Conservation (phyloP, 2,113 vertebrate species). For the Osmerus eperlanus region DNA sequence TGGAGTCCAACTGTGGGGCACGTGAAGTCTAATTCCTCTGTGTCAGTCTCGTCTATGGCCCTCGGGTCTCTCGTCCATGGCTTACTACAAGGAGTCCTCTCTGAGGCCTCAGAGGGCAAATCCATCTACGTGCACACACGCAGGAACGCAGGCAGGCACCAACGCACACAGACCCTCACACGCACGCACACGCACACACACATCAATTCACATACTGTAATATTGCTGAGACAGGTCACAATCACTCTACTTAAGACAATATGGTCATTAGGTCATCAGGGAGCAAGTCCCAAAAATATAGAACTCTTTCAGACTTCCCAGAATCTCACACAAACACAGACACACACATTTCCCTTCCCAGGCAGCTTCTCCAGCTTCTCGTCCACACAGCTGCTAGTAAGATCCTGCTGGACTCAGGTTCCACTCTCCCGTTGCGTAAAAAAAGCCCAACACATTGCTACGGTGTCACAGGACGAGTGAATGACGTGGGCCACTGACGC, state of each 20-base stretch:
- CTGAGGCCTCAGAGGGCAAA: not conserved
- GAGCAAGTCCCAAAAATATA: not conserved
- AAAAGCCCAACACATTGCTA: slow-evolving; percentile 74
- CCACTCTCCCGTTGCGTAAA: slow-evolving; percentile 70
- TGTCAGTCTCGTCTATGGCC: too few species aligned
- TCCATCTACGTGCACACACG: not conserved
- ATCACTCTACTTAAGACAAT: slow-evolving; percentile 1
- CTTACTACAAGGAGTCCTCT: too few species aligned
- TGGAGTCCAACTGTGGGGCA: too few species aligned
- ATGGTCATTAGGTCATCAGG: not conserved
- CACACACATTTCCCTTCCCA: slow-evolving; percentile 38
- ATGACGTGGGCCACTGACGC: slow-evolving; percentile 67
- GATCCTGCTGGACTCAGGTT: slow-evolving; percentile 68
- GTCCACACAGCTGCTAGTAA: slow-evolving; percentile 61
- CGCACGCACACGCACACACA: slow-evolving; percentile 22
- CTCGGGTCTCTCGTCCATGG: too few species aligned
- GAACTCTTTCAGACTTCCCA: not conserved
- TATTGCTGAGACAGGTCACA: slow-evolving; percentile 2
- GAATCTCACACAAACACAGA: slow-evolving; percentile 3
- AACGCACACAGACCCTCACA: slow-evolving; percentile 15
- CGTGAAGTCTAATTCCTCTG: slow-evolving; percentile 16
- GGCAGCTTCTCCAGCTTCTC: slow-evolving; percentile 46
- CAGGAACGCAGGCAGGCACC: not conserved
- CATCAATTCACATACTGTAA: slow-evolving; percentile 12
- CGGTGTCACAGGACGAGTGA: slow-evolving; percentile 72